Evolutionary conservation across 1,140 invertebrate genomes (phyloP), one percentile per base, ranked within the genome.

Genomic region (Vollenhovia emeryi): DNA sequence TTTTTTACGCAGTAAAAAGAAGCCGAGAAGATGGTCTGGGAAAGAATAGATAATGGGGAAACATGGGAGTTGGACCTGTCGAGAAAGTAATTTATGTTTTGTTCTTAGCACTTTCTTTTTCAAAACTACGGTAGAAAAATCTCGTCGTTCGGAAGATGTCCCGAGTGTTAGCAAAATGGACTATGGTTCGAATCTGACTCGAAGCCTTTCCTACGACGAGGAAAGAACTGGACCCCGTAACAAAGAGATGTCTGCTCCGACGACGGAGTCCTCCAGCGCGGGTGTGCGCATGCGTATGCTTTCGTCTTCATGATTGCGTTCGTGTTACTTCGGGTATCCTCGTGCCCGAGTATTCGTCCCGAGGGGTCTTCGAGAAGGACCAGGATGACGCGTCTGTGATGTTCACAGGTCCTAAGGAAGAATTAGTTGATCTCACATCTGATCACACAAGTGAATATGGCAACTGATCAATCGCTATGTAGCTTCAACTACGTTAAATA

Each of bases 201-300:
- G 57, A 90, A 85, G 84, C 87, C 62, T 73, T 89, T 62, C 60
- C 89, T 91, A 87, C 57, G 50, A 68, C 21, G 36, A 45, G 82
- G 78, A 90, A 91, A 93, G 92, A 93, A 93, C 93, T 94, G 92
- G 93, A 93, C 91, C 88, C 88, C 83, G 92, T 93, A 93, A 94
- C 93, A 94, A 94, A 94, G 94, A 93, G 93, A 94, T 92, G 93
- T 94, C 92, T 93, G 91, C 89, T 88, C 87, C 85, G 89, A 86
- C 87, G 89, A 88, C 88, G 79, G 85, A 79, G 86, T 90, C 76
- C 91, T 93, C 89, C 87, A 73, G 80, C 86, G 89, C 87, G 88
- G 75, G 89, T 87, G 89, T 89, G 88, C 78, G 85, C 74, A 75
- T 83, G 80, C 84, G 87, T 86, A 62, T 87, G 82, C 66, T 69